phyloP scores from a whole-genome alignment of 2,797 vertebrate genomes.

The Falco columbarius region DNA sequence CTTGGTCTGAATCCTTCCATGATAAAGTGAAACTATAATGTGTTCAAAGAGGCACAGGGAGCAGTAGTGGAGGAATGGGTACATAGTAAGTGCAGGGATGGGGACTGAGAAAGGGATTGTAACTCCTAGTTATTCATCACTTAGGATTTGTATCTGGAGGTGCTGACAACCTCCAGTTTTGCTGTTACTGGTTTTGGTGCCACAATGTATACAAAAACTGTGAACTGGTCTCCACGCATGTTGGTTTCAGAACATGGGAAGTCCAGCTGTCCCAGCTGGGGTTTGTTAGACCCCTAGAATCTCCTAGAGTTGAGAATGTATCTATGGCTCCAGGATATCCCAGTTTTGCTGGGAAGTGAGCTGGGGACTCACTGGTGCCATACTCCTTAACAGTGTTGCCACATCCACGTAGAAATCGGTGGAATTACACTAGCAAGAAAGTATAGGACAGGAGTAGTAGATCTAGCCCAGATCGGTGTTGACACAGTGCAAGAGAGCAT shows the following conservation, averaged over 20 bases:
- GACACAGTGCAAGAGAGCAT: not conserved
- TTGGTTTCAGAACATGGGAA: not conserved
- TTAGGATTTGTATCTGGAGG: not conserved
- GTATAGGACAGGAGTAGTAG: not conserved
- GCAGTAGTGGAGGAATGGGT: not conserved
- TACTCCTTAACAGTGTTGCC: not conserved
- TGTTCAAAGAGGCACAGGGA: not conserved
- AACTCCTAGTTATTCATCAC: not conserved
- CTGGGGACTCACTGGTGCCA: not conserved
- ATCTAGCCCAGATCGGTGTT: not conserved
- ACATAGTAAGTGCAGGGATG: not conserved
- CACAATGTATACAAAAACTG: not conserved
- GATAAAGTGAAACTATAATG: not conserved
- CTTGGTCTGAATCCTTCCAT: not conserved
- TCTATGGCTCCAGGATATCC: not conserved
- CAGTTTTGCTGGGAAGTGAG: not conserved
- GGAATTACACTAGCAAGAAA: not conserved
- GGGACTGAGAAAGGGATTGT: not conserved
- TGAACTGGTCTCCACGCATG: not conserved
- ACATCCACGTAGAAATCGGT: fast-evolving
- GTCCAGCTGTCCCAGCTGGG: not conserved
- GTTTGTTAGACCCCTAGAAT: not conserved
- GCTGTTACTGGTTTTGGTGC: not conserved
- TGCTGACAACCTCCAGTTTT: not conserved
- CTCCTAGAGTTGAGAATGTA: not conserved